A percentile compares a stretch with the other conserved stretches of the same genome.
Conservation (phyloP, 2,888 invertebrate genomes). For the Oscheius sp. region DNA sequence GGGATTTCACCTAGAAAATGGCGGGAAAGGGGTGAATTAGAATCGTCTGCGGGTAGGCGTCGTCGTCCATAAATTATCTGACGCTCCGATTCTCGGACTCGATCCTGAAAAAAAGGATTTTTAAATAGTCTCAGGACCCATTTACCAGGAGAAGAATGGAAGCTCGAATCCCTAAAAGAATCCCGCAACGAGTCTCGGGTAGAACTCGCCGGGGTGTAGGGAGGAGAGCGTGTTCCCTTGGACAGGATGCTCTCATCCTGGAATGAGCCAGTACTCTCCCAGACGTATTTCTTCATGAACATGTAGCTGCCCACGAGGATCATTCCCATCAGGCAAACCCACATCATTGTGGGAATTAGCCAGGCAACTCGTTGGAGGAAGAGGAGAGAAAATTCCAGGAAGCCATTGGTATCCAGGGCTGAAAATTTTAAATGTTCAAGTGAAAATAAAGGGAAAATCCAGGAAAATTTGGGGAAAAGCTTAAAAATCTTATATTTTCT, state of each 20-base stretch:
- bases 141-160: slow-evolving; percentile 21
- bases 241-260: slow-evolving; percentile 19
- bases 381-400: slow-evolving; percentile 48
- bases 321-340: slow-evolving; percentile 44
- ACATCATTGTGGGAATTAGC: slow-evolving; percentile 49
- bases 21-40: neutral
- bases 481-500: too few species aligned
- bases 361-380: slow-evolving; percentile 48
- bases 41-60: slow-evolving; percentile 7
- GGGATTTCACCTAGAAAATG: neutral
- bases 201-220: neutral
- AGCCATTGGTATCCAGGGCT: slow-evolving; percentile 53
- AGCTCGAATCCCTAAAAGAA: neutral
- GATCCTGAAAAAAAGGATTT: neutral
- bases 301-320: slow-evolving; percentile 36
- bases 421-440: slow-evolving; percentile 19
- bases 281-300: slow-evolving; percentile 12
- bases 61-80: slow-evolving; percentile 17
- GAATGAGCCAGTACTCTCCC: slow-evolving; percentile 31
- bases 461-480: too few species aligned
- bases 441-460: too few species aligned
- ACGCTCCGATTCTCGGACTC: slow-evolving; percentile 19
- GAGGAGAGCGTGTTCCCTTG: neutral
- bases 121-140: too few species aligned
- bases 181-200: neutral